Evolutionary conservation across 2,113 vertebrate genomes (phyloP).

Genomic region (Eublepharis macularius): DNA sequence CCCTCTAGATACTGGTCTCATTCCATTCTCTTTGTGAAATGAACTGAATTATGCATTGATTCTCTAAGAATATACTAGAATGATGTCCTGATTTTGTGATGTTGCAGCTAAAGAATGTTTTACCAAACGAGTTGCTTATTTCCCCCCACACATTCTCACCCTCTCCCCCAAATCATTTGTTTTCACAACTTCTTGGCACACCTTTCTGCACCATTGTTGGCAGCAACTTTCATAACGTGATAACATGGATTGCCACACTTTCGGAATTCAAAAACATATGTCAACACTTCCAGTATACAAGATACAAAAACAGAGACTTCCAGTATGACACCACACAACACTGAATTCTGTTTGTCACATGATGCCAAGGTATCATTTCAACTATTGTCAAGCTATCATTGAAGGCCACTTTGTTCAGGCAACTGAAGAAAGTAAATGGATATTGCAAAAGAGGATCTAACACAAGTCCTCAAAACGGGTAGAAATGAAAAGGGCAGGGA

Average conservation of each 20-base stretch:
- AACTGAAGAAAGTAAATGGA: not conserved
- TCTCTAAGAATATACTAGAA: not conserved
- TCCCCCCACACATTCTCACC: not conserved
- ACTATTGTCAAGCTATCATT: not conserved
- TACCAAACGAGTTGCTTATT: not conserved
- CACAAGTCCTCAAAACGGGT: not conserved
- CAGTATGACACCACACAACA: not conserved
- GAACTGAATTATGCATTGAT: not conserved
- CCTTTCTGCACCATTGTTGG: not conserved
- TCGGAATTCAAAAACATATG: not conserved
- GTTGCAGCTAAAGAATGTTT: not conserved
- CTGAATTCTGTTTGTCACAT: not conserved
- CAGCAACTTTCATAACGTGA: not conserved
- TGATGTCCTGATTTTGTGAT: not conserved
- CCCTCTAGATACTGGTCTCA: not conserved
- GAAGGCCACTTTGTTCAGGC: not conserved
- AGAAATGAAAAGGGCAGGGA: not conserved
- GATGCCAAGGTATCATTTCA: not conserved
- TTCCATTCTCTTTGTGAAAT: not conserved
- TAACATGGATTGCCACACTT: not conserved
- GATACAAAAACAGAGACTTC: too few species aligned
- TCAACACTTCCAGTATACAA: not conserved
- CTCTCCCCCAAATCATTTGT: too few species aligned
- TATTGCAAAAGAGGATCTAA: not conserved
- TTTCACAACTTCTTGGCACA: not conserved